Evolutionary conservation across 2,888 invertebrate genomes (phyloP), one percentile per base, ranked within the genome.

Genomic region (Hipparchia semele): DNA sequence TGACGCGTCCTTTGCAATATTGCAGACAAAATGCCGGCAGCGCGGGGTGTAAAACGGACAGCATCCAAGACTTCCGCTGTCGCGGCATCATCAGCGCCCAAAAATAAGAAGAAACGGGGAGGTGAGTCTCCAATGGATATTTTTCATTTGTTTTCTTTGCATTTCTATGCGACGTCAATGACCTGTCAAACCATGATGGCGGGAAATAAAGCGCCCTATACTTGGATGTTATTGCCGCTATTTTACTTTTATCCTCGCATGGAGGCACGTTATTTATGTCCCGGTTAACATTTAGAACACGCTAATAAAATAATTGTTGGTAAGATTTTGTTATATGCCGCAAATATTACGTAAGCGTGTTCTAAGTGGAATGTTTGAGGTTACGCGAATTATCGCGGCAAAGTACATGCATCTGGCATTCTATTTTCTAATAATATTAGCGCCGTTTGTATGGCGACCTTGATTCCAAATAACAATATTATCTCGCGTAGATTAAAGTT

Each of bases 21-120:
- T 92, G 87, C 92, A 94, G 93, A 79, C 88, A 90, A 81, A 86
- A 94, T 94, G 94, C 94, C 94, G 90, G 92, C 94, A 83, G 90
- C 94, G 79, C 89, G 94, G 81, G 94, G 94, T 80, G 90, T 92
- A 76, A 94, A 94, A 85, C 89, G 94, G 82, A 82, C 94, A 78
- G 94, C 94, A 79, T 92, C 94, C 68, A 94, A 94, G 85, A 83
- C 91, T 67, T 84, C 90, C 66, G 80, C 88, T 46, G 79, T 90
- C 54, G 77, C 90, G 78, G 83, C 90, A 66, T 82, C 92, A 67
- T 80, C 90, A 75, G 90, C 79, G 10, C 87, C 92, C 33, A 94
- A 93, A 86, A 94, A 89, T 79, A 94, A 94, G 90, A 94, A 94
- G 84, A 94, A 94, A 87, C 92, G 93, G 80, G 89, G 89, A 90